These are phyloP conservation scores for Neoascia interrupta DNA, from an alignment of 2,888 invertebrate genomes.

Conservation along the genomic window DNA sequence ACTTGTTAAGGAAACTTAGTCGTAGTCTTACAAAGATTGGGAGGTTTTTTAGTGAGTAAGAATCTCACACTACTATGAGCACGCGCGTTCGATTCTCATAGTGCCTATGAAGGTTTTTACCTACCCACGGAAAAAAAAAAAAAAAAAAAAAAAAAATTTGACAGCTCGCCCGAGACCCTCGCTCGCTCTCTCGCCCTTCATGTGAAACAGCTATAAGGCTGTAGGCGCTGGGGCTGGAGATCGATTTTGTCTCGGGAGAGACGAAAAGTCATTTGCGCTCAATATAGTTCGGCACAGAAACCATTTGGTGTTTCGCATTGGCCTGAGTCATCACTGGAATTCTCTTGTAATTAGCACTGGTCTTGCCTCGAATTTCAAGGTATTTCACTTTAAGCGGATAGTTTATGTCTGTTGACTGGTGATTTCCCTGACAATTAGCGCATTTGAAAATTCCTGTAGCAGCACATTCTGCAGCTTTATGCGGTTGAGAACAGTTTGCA, in stretches of 20 bases:
- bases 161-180: too few species aligned
- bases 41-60: too few species aligned
- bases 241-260: neutral
- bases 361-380: slow-evolving; percentile 17
- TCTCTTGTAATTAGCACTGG: slow-evolving; percentile 4
- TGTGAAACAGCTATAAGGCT: too few species aligned
- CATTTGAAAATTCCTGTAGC: slow-evolving; percentile 6
- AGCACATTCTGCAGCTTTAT: slow-evolving; percentile 7
- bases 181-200: too few species aligned
- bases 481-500: slow-evolving; percentile 18
- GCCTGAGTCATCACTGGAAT: slow-evolving; percentile 10
- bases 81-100: too few species aligned
- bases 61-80: too few species aligned
- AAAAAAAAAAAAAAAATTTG: too few species aligned
- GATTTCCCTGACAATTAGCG: slow-evolving; percentile 13
- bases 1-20: too few species aligned
- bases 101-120: too few species aligned
- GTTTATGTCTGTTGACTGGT: neutral
- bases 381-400: slow-evolving; percentile 18
- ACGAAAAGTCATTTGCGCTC: neutral
- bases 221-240: neutral
- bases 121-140: too few species aligned
- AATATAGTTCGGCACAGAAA: neutral
- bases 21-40: too few species aligned
- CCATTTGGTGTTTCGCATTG: neutral